Evolutionary conservation across 2,888 invertebrate genomes (phyloP).

Genomic region (Hemaris fuciformis): DNA sequence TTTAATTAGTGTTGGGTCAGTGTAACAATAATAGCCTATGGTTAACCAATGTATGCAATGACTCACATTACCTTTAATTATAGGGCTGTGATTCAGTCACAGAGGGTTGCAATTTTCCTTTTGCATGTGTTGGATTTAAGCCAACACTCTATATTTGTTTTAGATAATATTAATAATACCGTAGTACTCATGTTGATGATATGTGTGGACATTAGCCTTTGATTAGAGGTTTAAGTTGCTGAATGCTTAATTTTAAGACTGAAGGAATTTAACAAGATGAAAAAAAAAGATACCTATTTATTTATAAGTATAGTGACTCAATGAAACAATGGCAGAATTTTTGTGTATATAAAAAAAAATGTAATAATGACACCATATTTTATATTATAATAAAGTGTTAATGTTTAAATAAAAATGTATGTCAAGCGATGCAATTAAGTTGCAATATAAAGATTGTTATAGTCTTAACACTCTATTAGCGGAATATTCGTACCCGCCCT

Average conservation of each 20-base stretch:
- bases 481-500: no score
- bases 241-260: neutral
- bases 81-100: constrained; percentile 15
- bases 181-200: neutral
- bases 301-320: no score
- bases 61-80: constrained; percentile 22
- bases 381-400: no score
- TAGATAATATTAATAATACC: neutral
- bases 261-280: no score
- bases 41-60: constrained; percentile 15
- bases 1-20: neutral
- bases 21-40: neutral
- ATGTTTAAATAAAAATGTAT: no score
- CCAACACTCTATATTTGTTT: constrained; percentile 14
- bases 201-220: neutral
- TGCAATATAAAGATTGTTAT: no score
- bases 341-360: no score
- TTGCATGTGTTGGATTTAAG: constrained; percentile 15
- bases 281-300: no score
- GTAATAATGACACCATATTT: no score
- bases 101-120: constrained; percentile 13
- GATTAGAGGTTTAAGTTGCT: neutral
- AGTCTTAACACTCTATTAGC: no score
- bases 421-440: no score
- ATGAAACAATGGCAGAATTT: no score